Conservation (phyloP, 2,797 vertebrate genomes). For the Leucoraja ocellata region DNA sequence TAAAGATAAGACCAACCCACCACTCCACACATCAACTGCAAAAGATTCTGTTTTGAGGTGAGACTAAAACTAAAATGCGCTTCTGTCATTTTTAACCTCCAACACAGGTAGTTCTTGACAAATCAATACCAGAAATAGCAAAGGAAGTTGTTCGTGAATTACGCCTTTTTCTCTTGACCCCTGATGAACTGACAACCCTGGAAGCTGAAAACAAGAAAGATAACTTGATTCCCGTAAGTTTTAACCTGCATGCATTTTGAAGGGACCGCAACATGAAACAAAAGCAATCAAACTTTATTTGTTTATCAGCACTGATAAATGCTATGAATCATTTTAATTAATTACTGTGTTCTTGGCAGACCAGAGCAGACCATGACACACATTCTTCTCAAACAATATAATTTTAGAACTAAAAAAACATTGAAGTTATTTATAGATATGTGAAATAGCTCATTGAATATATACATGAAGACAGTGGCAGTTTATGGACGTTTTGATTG, state of each 20-base stretch:
- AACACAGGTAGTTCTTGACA: slow-evolving; percentile 56
- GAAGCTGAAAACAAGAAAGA: slow-evolving; percentile 58
- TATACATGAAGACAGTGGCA: background rate
- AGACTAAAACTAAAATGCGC: background rate
- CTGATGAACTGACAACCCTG: slow-evolving; percentile 55
- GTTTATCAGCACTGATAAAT: background rate
- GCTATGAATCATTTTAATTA: background rate
- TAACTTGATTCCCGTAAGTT: slow-evolving; percentile 57
- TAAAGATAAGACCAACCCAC: background rate
- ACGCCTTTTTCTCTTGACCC: slow-evolving; percentile 57
- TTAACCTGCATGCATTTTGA: background rate
- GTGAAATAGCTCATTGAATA: background rate
- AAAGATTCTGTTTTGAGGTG: background rate
- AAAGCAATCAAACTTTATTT: background rate
- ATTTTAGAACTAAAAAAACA: background rate
- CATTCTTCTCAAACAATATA: background rate
- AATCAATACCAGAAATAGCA: slow-evolving; percentile 54
- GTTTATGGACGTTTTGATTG: background rate
- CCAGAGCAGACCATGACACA: background rate
- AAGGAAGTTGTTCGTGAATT: slow-evolving; percentile 54
- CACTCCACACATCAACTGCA: background rate
- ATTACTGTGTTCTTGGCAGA: background rate
- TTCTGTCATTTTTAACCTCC: background rate
- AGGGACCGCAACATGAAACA: background rate
- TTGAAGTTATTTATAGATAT: background rate